Percentiles rank a stretch among this genome's conserved stretches.
Conservation (phyloP, 2,113 vertebrate species). For the Podilymbus podiceps region DNA sequence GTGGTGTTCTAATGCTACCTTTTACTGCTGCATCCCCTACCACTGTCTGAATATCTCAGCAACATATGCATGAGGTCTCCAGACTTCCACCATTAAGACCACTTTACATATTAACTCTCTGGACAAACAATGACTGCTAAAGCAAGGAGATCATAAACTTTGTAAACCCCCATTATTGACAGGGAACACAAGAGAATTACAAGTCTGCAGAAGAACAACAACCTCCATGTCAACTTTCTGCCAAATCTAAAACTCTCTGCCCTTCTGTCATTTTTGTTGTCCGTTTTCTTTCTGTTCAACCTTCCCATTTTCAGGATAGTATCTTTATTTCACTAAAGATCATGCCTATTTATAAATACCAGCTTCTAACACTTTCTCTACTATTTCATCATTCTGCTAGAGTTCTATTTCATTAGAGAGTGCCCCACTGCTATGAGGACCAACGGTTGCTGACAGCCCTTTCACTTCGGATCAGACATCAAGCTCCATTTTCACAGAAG, state of each 20-base stretch:
- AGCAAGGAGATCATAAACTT: background rate
- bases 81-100: background rate
- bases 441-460: background rate
- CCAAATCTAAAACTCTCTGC: background rate
- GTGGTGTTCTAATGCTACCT: background rate
- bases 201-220: background rate
- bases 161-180: background rate
- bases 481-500: background rate
- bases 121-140: background rate
- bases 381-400: background rate
- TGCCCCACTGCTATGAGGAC: fast-evolving
- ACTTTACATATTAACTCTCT: background rate
- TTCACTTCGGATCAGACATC: background rate
- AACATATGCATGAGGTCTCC: background rate
- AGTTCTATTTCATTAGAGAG: background rate
- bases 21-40: background rate
- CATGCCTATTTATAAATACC: background rate
- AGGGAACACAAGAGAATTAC: background rate
- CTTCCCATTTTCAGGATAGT: background rate
- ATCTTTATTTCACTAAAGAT: background rate
- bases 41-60: background rate
- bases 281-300: background rate
- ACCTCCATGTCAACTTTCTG: background rate
- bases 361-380: background rate
- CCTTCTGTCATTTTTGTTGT: background rate